Evolutionary conservation across 2,797 vertebrate species (phyloP).

Genomic region (Mus spretus): DNA sequence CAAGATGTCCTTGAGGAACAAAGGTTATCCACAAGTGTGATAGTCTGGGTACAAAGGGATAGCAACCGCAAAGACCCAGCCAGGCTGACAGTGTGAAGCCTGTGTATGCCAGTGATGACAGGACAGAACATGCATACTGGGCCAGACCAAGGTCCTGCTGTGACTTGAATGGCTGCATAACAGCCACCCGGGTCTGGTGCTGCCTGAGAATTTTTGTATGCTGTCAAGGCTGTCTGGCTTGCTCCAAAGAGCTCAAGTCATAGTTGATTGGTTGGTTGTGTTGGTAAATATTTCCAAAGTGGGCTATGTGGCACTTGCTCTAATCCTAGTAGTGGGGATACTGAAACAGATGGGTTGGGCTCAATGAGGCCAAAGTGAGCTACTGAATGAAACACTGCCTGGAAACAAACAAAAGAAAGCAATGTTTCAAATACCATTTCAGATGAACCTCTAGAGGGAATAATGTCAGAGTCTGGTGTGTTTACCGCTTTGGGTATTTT

Average conservation of each 20-base stretch:
- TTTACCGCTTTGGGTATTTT: not conserved
- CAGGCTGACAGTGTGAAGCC: not conserved
- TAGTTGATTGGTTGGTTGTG: not conserved
- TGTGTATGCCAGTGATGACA: fast-evolving
- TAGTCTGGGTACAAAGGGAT: not conserved
- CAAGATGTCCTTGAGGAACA: not conserved
- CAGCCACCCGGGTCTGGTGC: too few relatives aligned
- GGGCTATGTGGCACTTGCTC: not conserved
- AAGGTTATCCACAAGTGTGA: not conserved
- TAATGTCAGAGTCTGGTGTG: not conserved
- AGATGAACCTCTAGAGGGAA: not conserved
- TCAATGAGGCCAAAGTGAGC: not conserved
- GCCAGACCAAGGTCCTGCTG: not conserved
- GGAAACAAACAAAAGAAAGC: not conserved
- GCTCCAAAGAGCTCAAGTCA: not conserved
- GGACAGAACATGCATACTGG: too few relatives aligned
- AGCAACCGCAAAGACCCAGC: not conserved
- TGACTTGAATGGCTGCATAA: not conserved
- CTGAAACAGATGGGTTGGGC: not conserved
- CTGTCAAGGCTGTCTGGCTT: not conserved
- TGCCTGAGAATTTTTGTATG: not conserved
- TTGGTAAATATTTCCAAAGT: not conserved
- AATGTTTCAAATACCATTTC: not conserved
- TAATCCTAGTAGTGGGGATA: not conserved
- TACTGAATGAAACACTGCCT: not conserved